Evolutionary conservation across 1,140 invertebrate species (phyloP).

Genomic region (Euwallacea fornicatus): DNA sequence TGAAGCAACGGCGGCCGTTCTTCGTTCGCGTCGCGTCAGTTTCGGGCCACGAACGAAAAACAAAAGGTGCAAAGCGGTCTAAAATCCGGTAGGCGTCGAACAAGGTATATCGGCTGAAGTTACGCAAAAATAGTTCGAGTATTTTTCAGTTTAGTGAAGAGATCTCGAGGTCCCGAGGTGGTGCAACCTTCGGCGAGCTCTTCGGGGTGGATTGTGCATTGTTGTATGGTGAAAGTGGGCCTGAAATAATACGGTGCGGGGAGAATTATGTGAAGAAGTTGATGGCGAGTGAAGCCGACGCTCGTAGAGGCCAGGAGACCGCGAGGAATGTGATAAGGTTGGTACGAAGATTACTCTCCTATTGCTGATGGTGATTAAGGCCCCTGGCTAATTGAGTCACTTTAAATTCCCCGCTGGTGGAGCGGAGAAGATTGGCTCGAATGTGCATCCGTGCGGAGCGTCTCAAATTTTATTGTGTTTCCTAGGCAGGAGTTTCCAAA

Average conservation of each 20-base stretch:
- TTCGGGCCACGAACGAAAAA: slow-evolving; percentile 21
- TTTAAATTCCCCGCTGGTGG: no score
- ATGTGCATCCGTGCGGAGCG: no score
- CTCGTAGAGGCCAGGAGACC: slow-evolving; percentile 12
- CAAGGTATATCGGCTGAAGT: slow-evolving; percentile 19
- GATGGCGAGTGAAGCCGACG: slow-evolving; percentile 6
- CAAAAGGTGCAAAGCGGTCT: slow-evolving; percentile 27
- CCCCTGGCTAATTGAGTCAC: no score
- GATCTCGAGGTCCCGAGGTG: no score
- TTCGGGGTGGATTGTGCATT: background rate
- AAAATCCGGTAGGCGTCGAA: slow-evolving; percentile 24
- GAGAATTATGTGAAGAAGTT: slow-evolving; percentile 22
- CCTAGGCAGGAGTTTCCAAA: no score
- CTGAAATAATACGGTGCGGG: slow-evolving; percentile 4
- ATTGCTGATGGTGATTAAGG: no score
- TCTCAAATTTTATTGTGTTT: no score
- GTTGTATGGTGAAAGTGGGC: slow-evolving; percentile 26
- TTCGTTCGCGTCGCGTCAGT: slow-evolving; percentile 17
- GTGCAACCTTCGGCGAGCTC: no score
- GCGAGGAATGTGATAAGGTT: slow-evolving; percentile 37
- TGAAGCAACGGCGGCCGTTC: slow-evolving; percentile 25
- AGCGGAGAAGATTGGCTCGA: no score
- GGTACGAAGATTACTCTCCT: background rate
- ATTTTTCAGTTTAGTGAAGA: no score
- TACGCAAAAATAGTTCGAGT: slow-evolving; percentile 14